phyloP scores from a whole-genome alignment of 2,888 invertebrate genomes.

The Philopedon plagiatum region DNA sequence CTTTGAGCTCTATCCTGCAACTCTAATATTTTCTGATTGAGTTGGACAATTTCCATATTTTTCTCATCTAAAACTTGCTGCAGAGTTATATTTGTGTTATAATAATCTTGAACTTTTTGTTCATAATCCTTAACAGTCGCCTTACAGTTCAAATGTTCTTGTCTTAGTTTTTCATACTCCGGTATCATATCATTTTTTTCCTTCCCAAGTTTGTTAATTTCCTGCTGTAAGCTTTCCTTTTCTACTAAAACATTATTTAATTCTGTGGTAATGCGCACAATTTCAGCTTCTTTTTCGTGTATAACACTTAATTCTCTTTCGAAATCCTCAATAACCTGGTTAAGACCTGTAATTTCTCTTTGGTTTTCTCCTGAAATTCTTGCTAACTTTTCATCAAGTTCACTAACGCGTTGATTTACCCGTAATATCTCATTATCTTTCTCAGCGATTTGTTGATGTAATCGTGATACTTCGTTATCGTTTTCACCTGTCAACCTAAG shows the following conservation, averaged over 20 bases:
- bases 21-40: conserved; percentile 54
- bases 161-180: conserved; percentile 39
- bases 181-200: conserved; percentile 32
- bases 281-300: conserved; percentile 53
- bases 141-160: conserved; percentile 46
- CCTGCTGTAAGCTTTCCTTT: conserved; percentile 2
- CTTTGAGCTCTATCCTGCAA: conserved; percentile 50
- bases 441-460: conserved; percentile 39
- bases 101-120: conserved; percentile 48
- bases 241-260: conserved; percentile 31
- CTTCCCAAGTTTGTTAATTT: conserved; percentile 11
- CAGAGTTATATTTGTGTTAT: conserved; percentile 36
- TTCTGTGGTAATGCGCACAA: conserved; percentile 42
- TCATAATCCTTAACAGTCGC: conserved; percentile 46
- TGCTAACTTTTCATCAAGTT: conserved; percentile 26
- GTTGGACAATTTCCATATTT: conserved; percentile 48
- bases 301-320: conserved; percentile 50
- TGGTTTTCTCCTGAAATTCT: conserved; percentile 50
- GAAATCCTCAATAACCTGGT: conserved; percentile 54
- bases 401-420: conserved; percentile 36
- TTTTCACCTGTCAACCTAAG: conserved; percentile 40
- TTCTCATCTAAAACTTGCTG: conserved; percentile 54
- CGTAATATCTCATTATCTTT: conserved; percentile 49
- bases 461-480: conserved; percentile 46
- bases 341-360: conserved; percentile 52